Percentiles rank a stretch among this genome's conserved stretches.
Evolutionary conservation across 2,888 invertebrate genomes (phyloP).

Genomic region (Gortyna flavago): DNA sequence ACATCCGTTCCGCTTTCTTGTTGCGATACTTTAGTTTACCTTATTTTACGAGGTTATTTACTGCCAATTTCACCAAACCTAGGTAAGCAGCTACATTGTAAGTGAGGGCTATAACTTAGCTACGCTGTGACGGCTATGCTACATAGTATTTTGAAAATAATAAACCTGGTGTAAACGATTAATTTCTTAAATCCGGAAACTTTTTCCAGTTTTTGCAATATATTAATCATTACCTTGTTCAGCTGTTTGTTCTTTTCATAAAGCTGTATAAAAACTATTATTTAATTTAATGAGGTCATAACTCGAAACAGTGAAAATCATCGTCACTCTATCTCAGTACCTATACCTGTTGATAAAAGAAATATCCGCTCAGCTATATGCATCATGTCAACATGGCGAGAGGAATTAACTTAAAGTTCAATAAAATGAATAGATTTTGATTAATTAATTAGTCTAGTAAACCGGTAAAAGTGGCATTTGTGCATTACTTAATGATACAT

Average conservation of each 20-base stretch:
- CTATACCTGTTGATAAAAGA: background rate
- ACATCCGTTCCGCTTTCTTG: conserved; percentile 50
- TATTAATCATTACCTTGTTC: background rate
- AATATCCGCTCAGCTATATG: background rate
- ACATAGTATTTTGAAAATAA: conserved; percentile 10
- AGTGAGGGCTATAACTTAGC: conserved; percentile 13
- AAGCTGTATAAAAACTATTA: background rate
- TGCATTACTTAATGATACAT: background rate
- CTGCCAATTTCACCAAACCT: background rate
- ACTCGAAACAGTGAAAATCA: background rate
- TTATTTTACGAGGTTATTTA: conserved; percentile 21
- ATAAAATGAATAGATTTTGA: background rate
- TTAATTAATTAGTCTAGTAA: background rate
- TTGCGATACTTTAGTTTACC: conserved; percentile 4
- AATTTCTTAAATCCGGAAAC: background rate
- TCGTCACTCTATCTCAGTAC: too few species aligned
- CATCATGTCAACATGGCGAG: background rate
- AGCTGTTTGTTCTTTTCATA: background rate
- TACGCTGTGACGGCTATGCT: background rate
- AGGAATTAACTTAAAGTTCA: background rate
- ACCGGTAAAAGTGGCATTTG: background rate
- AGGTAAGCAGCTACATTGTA: conserved; percentile 5
- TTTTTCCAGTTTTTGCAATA: background rate
- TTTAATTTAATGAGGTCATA: background rate
- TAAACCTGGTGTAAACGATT: background rate